These are phyloP conservation scores for Pterocles orientalis DNA, from an alignment of 2,113 vertebrate species.

Conservation along the genomic window DNA sequence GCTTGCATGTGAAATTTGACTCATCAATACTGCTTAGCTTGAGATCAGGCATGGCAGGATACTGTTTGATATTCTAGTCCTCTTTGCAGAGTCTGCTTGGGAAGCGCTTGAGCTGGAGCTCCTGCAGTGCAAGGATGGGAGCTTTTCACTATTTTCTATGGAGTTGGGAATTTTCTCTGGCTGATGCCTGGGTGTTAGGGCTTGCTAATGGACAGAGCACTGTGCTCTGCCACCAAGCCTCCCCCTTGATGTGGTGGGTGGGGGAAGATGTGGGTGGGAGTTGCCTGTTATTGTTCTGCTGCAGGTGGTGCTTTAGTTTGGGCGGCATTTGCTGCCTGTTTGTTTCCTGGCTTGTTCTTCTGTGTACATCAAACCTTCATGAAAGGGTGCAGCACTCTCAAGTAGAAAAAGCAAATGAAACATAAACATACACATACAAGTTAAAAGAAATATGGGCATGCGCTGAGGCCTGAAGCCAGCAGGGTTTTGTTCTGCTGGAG, in stretches of 20 bases:
- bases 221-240: accelerated
- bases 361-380: not conserved
- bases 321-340: accelerated
- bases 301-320: slow-evolving; percentile 12
- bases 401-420: not conserved
- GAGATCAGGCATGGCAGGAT: not conserved
- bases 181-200: not conserved
- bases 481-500: not conserved
- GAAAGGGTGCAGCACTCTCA: not conserved
- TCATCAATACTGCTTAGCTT: not conserved
- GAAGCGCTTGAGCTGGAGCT: not conserved
- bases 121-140: not conserved
- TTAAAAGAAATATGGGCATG: not conserved
- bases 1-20: not conserved
- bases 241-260: slow-evolving; percentile 16
- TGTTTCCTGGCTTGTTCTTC: not conserved
- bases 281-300: not conserved
- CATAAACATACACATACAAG: not conserved
- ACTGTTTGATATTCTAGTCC: not conserved
- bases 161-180: not conserved
- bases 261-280: not conserved
- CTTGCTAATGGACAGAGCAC: not conserved
- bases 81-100: not conserved
- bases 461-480: not conserved
- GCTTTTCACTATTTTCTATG: not conserved